phyloP scores from a whole-genome alignment of 2,797 vertebrate species.

The Leptatherina wallacei region DNA sequence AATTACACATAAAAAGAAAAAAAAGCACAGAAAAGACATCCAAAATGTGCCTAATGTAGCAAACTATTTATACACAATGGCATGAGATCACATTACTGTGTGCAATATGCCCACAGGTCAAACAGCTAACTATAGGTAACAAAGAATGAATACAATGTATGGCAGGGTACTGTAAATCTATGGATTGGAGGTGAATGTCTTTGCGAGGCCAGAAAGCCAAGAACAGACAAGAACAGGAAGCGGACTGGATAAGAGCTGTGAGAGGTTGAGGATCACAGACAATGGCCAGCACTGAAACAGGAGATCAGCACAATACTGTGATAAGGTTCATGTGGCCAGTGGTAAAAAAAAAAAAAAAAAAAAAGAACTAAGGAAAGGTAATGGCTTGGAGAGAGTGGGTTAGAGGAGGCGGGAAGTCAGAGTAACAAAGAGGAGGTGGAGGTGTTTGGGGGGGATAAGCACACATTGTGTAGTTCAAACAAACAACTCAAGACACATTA shows the following conservation, averaged over 20 bases:
- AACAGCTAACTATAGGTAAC: not conserved
- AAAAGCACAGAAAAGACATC: not conserved
- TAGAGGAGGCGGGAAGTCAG: constrained; percentile 38
- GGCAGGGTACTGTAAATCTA: not conserved
- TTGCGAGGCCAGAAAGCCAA: constrained; percentile 21
- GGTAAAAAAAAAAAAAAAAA: constrained; percentile 7
- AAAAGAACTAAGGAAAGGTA: constrained; percentile 24
- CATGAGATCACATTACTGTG: not conserved
- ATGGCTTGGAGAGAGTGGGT: constrained; percentile 9
- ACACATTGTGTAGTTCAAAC: constrained; percentile 13
- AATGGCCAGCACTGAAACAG: constrained; percentile 53
- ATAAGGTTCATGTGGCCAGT: constrained; percentile 3
- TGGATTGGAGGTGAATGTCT: constrained; percentile 9
- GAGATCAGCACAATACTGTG: constrained; percentile 52
- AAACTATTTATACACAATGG: not conserved
- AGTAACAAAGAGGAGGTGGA: constrained; percentile 24
- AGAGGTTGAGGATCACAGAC: constrained; percentile 20
- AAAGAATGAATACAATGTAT: not conserved
- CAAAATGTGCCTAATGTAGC: not conserved
- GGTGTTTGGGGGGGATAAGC: no score
- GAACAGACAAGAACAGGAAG: constrained; percentile 43
- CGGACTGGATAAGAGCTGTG: constrained; percentile 15
- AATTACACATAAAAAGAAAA: not conserved
- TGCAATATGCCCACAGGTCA: not conserved
- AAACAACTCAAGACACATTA: constrained; percentile 28